Conservation (phyloP, 92 coral and sea anemone species). For the Epizoanthus ramosus region DNA sequence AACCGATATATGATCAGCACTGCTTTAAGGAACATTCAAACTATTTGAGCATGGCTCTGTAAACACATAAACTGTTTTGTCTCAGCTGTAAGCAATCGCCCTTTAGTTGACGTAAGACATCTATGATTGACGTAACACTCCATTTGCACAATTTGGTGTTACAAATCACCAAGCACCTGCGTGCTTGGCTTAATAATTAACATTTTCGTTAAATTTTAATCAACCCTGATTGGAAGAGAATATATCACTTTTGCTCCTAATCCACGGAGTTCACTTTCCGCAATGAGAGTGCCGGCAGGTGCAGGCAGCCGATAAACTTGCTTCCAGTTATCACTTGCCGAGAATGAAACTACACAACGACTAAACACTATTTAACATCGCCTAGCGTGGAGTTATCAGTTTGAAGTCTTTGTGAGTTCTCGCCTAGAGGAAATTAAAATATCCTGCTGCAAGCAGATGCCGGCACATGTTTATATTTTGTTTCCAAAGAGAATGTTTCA, state of each 20-base stretch:
- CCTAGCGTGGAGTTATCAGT: not conserved
- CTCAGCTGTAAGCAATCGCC: not conserved
- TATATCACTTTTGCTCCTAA: conserved; percentile 52
- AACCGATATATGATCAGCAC: not conserved
- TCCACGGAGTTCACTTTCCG: conserved; percentile 35
- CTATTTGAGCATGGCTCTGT: not conserved
- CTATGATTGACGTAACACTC: not conserved
- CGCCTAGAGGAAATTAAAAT: conserved; percentile 10
- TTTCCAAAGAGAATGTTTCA: conserved; percentile 7
- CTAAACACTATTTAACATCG: conserved; percentile 23
- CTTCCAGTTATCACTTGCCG: conserved; percentile 5
- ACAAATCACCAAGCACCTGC: conserved; percentile 32
- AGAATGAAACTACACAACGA: conserved; percentile 26
- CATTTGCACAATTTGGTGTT: not conserved
- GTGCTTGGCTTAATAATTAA: conserved; percentile 55
- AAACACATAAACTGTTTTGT: not conserved
- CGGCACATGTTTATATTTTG: conserved; percentile 4
- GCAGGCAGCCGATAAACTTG: conserved; percentile 44
- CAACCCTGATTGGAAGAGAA: conserved; percentile 50
- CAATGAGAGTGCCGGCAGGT: conserved; percentile 56
- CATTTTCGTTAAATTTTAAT: conserved; percentile 60
- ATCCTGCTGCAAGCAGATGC: conserved; percentile 16
- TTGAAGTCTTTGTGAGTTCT: not conserved
- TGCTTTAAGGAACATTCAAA: not conserved
- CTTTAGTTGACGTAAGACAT: not conserved